phyloP scores from a whole-genome alignment of 2,113 vertebrate genomes.

The Beaufortia kweichowensis region DNA sequence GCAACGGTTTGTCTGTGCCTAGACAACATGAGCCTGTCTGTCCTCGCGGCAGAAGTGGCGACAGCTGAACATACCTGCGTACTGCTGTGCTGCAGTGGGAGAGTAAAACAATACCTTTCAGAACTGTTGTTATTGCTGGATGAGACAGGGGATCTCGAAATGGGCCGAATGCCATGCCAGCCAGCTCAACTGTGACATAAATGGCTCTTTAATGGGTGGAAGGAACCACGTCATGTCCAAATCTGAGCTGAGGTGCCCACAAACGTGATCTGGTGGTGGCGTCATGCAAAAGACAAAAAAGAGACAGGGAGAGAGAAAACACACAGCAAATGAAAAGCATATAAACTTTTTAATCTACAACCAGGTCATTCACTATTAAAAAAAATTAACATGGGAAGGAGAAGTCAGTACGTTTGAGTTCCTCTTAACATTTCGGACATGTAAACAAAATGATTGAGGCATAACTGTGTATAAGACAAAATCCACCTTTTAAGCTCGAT shows the following conservation, averaged over 20 bases:
- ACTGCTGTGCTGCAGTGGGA: constrained; percentile 62
- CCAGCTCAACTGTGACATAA: constrained; percentile 13
- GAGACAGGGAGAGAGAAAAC: neutral
- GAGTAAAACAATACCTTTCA: constrained; percentile 74
- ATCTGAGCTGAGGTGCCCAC: constrained; percentile 12
- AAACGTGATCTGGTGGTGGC: neutral
- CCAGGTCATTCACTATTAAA: too few species aligned
- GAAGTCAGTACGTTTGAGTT: neutral
- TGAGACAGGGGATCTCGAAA: constrained; percentile 53
- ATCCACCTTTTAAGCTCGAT: too few species aligned
- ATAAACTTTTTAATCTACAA: too few species aligned
- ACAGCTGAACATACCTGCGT: constrained; percentile 79
- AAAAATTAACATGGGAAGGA: too few species aligned
- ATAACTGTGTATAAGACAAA: too few species aligned
- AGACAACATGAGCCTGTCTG: constrained; percentile 66
- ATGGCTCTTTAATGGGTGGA: constrained; percentile 30
- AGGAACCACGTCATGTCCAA: constrained; percentile 33
- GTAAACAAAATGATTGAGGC: too few species aligned
- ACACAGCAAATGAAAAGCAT: neutral
- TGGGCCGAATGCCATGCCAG: constrained; percentile 14
- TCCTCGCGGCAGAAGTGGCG: constrained; percentile 62
- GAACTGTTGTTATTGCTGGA: constrained; percentile 64
- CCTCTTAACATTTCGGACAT: neutral
- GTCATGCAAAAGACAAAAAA: neutral
- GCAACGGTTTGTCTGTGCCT: constrained; percentile 53